Percentiles rank a stretch among this genome's conserved stretches.
These are phyloP conservation scores for Mayetiola destructor DNA, from an alignment of 2,888 invertebrate genomes.

Conservation along the genomic window DNA sequence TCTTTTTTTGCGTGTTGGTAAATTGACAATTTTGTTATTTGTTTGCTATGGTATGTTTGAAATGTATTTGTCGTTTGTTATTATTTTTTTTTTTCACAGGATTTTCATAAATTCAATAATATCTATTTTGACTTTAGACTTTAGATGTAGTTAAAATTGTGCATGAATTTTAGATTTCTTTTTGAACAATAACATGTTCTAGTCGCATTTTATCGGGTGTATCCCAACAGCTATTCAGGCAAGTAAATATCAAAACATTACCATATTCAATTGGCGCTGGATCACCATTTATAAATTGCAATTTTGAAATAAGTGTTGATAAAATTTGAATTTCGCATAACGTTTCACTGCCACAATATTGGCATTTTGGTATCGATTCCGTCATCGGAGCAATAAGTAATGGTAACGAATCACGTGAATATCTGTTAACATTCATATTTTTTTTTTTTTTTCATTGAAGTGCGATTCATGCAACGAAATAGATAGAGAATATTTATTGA, in stretches of 20 bases:
- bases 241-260: conserved; percentile 73
- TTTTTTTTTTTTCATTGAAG: too few species aligned
- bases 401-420: conserved; percentile 55
- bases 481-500: too few species aligned
- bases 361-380: conserved; percentile 41
- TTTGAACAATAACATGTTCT: conserved; percentile 63
- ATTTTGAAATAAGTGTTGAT: conserved; percentile 59
- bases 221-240: conserved; percentile 73
- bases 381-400: conserved; percentile 52
- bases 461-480: not conserved
- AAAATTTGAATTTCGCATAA: conserved; percentile 73
- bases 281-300: conserved; percentile 43
- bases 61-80: not conserved
- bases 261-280: conserved; percentile 59
- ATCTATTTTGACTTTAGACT: not conserved
- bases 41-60: not conserved
- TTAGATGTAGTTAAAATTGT: not conserved
- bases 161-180: conserved; percentile 38
- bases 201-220: conserved; percentile 48
- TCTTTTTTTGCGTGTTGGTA: too few species aligned
- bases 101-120: too few species aligned
- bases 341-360: conserved; percentile 54
- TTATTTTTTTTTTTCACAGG: not conserved
- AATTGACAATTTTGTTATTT: too few species aligned
- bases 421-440: conserved; percentile 39